phyloP scores from a whole-genome alignment of 2,888 invertebrate genomes.

The Litoditis marina region DNA sequence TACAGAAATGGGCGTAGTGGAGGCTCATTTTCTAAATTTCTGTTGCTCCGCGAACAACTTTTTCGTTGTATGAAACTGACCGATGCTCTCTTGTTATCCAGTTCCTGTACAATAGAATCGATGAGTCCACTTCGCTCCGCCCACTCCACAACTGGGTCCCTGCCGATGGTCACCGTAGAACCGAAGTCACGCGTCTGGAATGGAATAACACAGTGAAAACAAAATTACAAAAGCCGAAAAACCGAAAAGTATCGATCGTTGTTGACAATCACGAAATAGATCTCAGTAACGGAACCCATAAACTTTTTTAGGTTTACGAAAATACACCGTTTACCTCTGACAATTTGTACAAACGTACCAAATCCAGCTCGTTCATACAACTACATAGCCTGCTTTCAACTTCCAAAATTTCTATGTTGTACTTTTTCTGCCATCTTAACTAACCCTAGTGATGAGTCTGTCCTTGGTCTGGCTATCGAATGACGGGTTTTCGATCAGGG shows the following conservation, averaged over 20 bases:
- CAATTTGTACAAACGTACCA: too few species aligned
- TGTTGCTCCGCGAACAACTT: constrained; percentile 1
- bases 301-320: too few species aligned
- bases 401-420: too few species aligned
- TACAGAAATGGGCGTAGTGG: too few species aligned
- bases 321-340: too few species aligned
- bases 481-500: constrained; percentile 93
- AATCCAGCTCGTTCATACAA: too few species aligned
- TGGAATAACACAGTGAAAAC: background rate
- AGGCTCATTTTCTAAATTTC: too few species aligned
- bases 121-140: constrained; percentile 23
- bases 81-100: constrained; percentile 13
- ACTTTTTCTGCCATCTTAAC: too few species aligned
- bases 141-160: constrained; percentile 20
- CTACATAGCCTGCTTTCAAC: too few species aligned
- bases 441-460: constrained; percentile 73
- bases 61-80: background rate
- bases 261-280: constrained; percentile 1
- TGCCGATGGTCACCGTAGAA: background rate
- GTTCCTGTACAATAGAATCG: constrained; percentile 24
- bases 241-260: background rate
- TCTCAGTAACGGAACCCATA: too few species aligned
- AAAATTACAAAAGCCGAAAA: background rate
- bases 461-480: constrained; percentile 99
- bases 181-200: constrained; percentile 11